Base-by-base conservation (phyloP, 2,113 vertebrate species). In the Pteropus alecto region DNA sequence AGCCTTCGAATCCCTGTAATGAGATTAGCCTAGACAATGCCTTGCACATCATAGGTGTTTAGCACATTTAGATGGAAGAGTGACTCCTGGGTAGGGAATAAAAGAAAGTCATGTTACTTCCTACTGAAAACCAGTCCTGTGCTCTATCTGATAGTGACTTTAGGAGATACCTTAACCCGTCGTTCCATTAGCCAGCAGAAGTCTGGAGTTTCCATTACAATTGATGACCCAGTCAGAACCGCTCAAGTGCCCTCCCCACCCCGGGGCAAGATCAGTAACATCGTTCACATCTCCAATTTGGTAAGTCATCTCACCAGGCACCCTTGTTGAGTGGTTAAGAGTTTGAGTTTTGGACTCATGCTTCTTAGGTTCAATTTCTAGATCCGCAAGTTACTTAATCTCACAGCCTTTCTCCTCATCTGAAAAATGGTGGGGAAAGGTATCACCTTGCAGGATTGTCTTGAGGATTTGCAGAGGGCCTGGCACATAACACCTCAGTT, bases 151-250 rank as follows among this genome's bases (percentile, higher is more conserved):
- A 11, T 91, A 99, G 99, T 99, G 43, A 98, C 98, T 12, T 98
- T 99, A 68, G 99, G 98, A 30, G 99, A 99, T 92, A 99, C 99
- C 10, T 97, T 99, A 97, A 99, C 99, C 92, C 98, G 99, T 13
- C 99, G 99, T 90, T 99, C 99, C 92, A 99, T 99, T 96, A 99
- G 99, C 98, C 99, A 99, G 87, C 99, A 99, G 97, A 99, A 99
- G 97, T 99, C 99, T 0, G 99, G 99, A 3, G 99, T 99, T 90
- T 99, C 99, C 30, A 97, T 99, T 92, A 99, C 99, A 51, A 99
- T 99, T 2, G 99, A 99, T 24, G 99, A 99, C 96, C 99, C 99
- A 0, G 98, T 99, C 65, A 98, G 99, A 71, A 98, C 98, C 0
- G 97, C 98, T 94, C 99, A 98, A 90, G 98, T 99, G 96, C 99